Evolutionary conservation across 2,888 invertebrate genomes (phyloP).

Genomic region (Pollenia labialis): DNA sequence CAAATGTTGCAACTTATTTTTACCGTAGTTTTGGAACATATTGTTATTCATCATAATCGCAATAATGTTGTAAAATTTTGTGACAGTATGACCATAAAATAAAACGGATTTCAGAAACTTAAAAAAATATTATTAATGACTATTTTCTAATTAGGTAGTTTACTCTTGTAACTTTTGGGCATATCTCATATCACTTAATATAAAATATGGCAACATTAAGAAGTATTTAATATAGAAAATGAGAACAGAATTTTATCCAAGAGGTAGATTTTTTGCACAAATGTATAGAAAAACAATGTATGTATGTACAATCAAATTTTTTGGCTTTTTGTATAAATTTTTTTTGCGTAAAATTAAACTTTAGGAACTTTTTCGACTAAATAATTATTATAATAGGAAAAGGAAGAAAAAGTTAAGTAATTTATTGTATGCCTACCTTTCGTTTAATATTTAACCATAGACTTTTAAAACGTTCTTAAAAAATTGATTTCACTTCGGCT

Average conservation of each 20-base stretch:
- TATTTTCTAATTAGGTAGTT: no score
- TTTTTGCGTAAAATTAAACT: constrained; percentile 10
- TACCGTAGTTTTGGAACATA: no score
- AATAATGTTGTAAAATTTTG: no score
- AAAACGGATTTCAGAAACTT: no score
- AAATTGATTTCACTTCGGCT: constrained; percentile 11
- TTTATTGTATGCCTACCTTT: constrained; percentile 61
- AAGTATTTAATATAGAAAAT: background rate
- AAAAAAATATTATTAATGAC: no score
- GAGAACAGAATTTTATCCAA: constrained; percentile 20
- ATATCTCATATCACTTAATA: no score
- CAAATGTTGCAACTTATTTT: no score
- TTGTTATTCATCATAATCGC: no score
- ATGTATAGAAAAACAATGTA: background rate
- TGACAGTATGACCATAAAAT: no score
- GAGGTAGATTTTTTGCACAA: background rate
- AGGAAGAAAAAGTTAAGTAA: background rate
- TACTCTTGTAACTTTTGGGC: no score
- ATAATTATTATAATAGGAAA: background rate
- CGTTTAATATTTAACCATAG: constrained; percentile 57
- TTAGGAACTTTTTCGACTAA: background rate
- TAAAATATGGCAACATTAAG: constrained; percentile 19
- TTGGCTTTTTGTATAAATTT: constrained; percentile 57
- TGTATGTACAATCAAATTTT: background rate
- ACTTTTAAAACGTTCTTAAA: constrained; percentile 38